Conservation (phyloP, 2,888 invertebrate species). For the Scaptomyza flava region DNA sequence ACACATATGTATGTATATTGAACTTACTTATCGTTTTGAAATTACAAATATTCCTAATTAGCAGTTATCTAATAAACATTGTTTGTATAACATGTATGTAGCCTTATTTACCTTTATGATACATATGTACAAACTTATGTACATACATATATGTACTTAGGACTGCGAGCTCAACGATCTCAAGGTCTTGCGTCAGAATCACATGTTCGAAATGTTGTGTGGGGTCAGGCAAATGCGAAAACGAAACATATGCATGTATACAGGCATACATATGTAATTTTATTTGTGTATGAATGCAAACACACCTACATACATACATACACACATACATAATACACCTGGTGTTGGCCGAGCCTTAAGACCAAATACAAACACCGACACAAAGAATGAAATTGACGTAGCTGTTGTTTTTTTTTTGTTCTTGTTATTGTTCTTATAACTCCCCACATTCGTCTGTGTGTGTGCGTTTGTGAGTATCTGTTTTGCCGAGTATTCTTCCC, state of each 20-base stretch:
- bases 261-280: conserved; percentile 3
- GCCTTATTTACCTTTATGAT: too few species aligned
- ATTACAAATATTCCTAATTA: too few species aligned
- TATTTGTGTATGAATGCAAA: not conserved
- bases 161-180: conserved; percentile 37
- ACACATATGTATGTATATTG: too few species aligned
- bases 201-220: conserved; percentile 66
- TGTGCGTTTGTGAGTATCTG: conserved; percentile 22
- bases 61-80: too few species aligned
- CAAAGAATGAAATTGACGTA: conserved; percentile 50
- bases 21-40: too few species aligned
- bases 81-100: too few species aligned
- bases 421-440: conserved; percentile 48
- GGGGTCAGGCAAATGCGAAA: conserved; percentile 68
- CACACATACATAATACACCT: not conserved
- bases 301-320: conserved; percentile 6
- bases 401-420: conserved; percentile 21
- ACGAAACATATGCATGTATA: conserved; percentile 7
- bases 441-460: conserved; percentile 37
- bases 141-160: not conserved
- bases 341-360: too few species aligned
- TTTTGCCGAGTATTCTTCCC: conserved; percentile 30
- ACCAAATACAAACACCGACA: conserved; percentile 33
- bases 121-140: not conserved
- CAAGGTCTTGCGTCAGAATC: conserved; percentile 64